Conservation (phyloP, 2,113 vertebrate genomes). For the Burhinus bistriatus region DNA sequence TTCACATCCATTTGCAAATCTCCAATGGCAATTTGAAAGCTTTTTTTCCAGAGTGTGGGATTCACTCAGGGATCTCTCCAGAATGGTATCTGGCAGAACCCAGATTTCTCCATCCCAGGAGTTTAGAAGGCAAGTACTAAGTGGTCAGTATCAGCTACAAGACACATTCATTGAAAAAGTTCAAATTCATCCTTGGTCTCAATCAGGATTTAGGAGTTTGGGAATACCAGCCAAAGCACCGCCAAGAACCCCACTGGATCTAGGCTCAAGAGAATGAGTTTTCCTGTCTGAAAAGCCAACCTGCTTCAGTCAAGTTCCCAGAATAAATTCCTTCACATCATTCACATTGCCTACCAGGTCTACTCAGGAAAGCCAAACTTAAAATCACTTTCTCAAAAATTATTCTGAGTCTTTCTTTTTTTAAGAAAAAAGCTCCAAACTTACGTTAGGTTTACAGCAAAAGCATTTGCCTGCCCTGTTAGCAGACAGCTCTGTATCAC, state of each 20-base stretch:
- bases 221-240: not conserved
- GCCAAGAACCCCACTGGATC: not conserved
- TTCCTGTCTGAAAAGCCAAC: not conserved
- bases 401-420: fast-evolving
- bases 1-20: not conserved
- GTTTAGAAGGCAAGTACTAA: not conserved
- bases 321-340: not conserved
- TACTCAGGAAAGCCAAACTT: not conserved
- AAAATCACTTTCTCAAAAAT: not conserved
- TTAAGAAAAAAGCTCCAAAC: not conserved
- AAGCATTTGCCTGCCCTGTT: not conserved
- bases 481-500: not conserved
- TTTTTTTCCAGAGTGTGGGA: fast-evolving
- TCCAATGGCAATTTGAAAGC: not conserved
- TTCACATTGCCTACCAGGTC: not conserved
- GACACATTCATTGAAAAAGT: not conserved
- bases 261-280: not conserved
- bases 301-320: not conserved
- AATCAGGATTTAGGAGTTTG: not conserved
- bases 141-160: not conserved
- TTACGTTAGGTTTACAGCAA: fast-evolving
- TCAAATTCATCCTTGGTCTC: not conserved
- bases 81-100: not conserved
- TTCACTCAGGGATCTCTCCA: not conserved
- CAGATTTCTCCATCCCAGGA: not conserved